Base-by-base conservation (phyloP, 2,113 vertebrate species). In the Python bivittatus region DNA sequence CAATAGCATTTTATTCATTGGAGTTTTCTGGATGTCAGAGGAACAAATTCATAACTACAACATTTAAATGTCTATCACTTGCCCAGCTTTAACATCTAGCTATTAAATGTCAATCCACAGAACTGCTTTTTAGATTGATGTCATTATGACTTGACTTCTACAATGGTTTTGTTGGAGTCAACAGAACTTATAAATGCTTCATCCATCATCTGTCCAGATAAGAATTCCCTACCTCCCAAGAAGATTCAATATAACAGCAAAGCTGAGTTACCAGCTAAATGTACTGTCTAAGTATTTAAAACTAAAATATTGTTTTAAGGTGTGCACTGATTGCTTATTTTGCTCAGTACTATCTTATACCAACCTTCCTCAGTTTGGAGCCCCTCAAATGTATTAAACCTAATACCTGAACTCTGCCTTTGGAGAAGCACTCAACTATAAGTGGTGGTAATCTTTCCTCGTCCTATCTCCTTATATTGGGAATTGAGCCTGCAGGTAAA, bases 51-150 rank as follows among this genome's bases (percentile, higher is more conserved):
- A 54, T 54, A 90, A 83, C 6, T 38, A 44, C 5, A 68, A 23
- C 0, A 0, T 85, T 90, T 89, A 91, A 93, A 44, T 29, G 0
- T 15, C 29, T 13, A 23, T 85, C 90, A 87, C 93, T 92, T 95
- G 93, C 56, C 64, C 52, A 85, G 84, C 88, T 92, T 44, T 92
- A 90, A 64, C 89, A 93, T 88, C 7, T 15, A 58, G 0, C 25
- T 84, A 53, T 91, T 86, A 48, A 57, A 83, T 29, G 90, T 11
- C 72, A 84, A 84, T 27, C 33, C 9, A 84, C 13, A 84, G 6
- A 57, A 64, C 7, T 25, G 22, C 7, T 33, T 42, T 91, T 53
- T 33, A 86, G 42, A 86, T 17, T 86, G 48, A 42, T 68, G 1
- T 54, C 48, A 86, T 68, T 7, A 53, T 54, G n/a, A 54, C 13